These are phyloP conservation scores for Petrosia ficiformis DNA, from an alignment of 37 sponge, comb jelly and placozoan species.

Conservation along the genomic window DNA sequence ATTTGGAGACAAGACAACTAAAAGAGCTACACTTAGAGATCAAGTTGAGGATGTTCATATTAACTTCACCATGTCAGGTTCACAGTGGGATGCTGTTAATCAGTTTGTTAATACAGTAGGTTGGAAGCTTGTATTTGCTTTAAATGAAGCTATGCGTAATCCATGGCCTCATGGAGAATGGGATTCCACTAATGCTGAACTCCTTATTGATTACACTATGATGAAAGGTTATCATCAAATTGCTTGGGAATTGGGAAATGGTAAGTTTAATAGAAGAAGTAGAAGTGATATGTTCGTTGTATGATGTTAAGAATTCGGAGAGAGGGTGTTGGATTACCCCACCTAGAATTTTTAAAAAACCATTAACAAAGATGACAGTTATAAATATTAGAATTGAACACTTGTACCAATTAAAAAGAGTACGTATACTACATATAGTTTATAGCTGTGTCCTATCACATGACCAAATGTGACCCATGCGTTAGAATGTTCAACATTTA, in stretches of 20 bases:
- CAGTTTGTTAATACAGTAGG: constrained; percentile 24
- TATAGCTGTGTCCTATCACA: no score
- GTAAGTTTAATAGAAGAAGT: constrained; percentile 11
- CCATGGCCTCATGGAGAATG: constrained; percentile 26
- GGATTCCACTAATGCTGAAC: constrained; percentile 44
- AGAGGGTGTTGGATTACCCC: no score
- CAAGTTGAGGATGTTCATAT: not conserved
- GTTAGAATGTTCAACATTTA: no score
- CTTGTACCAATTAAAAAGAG: no score
- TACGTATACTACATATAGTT: no score
- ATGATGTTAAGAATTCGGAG: no score
- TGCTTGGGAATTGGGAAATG: constrained; percentile 71
- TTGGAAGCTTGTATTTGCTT: constrained; percentile 51
- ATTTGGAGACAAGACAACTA: no score
- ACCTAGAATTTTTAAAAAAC: no score
- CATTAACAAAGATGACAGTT: no score
- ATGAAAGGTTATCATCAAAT: constrained; percentile 36
- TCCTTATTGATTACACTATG: constrained; percentile 42
- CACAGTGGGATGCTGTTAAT: constrained; percentile 53
- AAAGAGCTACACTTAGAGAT: not conserved
- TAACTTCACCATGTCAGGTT: constrained; percentile 19
- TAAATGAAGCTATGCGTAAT: constrained; percentile 24
- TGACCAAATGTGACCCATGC: no score
- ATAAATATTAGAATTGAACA: no score
- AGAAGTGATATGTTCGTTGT: no score